Evolutionary conservation across 2,113 vertebrate genomes (phyloP).

Genomic region (Perccottus glenii): DNA sequence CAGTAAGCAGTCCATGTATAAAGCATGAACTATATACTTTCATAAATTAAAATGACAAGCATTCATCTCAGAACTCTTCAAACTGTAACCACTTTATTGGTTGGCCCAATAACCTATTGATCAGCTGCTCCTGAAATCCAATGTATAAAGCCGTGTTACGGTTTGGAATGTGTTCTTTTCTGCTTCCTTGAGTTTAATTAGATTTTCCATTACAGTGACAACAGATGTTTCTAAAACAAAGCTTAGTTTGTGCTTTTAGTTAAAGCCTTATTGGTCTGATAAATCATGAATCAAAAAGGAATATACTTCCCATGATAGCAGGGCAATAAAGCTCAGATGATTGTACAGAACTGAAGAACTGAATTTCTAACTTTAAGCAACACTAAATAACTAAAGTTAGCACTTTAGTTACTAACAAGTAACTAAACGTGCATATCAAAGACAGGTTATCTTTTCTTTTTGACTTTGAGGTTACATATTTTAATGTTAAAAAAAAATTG

Average conservation of each 20-base stretch:
- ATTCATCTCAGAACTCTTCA: conserved; percentile 2
- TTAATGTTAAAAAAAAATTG: no score
- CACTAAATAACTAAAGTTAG: no score
- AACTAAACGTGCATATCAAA: no score
- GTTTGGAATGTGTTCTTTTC: neutral
- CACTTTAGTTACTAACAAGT: no score
- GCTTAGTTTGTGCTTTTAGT: neutral
- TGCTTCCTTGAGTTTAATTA: neutral
- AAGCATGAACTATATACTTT: neutral
- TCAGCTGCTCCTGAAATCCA: neutral
- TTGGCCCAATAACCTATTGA: neutral
- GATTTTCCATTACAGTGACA: neutral
- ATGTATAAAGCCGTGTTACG: neutral
- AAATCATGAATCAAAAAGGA: neutral
- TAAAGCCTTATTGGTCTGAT: neutral
- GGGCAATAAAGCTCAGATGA: neutral
- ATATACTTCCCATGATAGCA: neutral
- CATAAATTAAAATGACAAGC: neutral
- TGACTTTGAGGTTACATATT: no score
- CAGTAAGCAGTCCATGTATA: neutral
- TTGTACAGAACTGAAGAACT: neutral
- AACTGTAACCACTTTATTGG: neutral
- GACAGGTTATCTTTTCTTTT: no score
- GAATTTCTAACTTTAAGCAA: neutral
- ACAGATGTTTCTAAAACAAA: neutral